phyloP scores from a whole-genome alignment of 2,888 invertebrate species.

The Schizaphis graminum region DNA sequence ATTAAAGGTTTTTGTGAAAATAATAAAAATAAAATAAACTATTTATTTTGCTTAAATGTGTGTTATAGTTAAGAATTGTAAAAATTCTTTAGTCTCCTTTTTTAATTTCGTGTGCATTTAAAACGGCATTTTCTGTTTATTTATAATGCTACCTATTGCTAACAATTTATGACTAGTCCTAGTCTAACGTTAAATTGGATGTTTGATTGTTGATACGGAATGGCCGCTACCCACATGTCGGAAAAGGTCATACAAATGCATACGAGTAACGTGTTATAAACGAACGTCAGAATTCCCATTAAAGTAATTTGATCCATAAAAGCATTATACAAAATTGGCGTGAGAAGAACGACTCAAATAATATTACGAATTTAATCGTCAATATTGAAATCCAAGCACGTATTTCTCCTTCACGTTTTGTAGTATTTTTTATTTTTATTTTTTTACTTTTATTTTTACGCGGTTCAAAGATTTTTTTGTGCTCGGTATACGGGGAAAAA shows the following conservation, averaged over 20 bases:
- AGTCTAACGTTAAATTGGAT: neutral
- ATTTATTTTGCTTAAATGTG: neutral
- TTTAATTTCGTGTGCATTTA: neutral
- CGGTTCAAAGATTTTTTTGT: neutral
- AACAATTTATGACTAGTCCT: neutral
- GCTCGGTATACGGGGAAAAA: neutral
- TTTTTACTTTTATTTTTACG: slow-evolving; percentile 1
- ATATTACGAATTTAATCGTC: neutral
- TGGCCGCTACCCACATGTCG: neutral
- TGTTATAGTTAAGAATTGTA: neutral
- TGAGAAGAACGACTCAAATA: neutral
- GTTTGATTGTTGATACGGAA: neutral
- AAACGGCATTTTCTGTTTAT: neutral
- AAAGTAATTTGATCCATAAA: neutral
- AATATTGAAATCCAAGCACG: neutral
- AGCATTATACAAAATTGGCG: neutral
- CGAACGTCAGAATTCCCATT: neutral
- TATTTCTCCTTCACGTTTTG: neutral
- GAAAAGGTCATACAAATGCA: neutral
- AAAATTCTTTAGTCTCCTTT: neutral
- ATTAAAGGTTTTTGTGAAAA: neutral
- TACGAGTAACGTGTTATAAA: neutral
- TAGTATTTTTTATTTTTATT: neutral
- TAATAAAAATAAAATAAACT: neutral
- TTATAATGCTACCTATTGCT: neutral